These are phyloP conservation scores for Tribolium madens DNA, from an alignment of 1,140 invertebrate species.

Conservation along the genomic window DNA sequence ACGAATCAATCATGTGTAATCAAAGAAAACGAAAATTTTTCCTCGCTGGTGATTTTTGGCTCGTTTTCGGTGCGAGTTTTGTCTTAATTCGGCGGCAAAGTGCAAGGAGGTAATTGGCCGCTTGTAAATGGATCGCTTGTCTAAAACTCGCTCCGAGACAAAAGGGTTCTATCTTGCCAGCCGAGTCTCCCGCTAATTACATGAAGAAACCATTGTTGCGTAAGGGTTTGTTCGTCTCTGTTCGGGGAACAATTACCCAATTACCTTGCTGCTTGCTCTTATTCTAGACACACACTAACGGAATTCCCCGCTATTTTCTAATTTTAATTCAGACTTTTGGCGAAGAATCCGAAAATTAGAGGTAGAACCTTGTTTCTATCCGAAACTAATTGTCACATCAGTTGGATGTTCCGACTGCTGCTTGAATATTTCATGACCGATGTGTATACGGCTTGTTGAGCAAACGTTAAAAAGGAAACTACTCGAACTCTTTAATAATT, in stretches of 20 bases:
- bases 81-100: constrained; percentile 39
- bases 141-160: constrained; percentile 28
- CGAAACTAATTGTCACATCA: constrained; percentile 38
- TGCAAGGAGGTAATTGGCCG: constrained; percentile 44
- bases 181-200: constrained; percentile 57
- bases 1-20: background rate
- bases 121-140: constrained; percentile 47
- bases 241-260: constrained; percentile 58
- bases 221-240: constrained; percentile 54
- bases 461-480: constrained; percentile 28
- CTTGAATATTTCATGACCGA: constrained; percentile 13
- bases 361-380: constrained; percentile 37
- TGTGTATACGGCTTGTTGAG: constrained; percentile 30
- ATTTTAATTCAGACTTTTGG: constrained; percentile 43
- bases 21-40: background rate
- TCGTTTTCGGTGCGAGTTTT: background rate
- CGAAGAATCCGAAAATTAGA: background rate
- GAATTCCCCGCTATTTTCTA: constrained; percentile 41
- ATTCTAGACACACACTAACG: constrained; percentile 40
- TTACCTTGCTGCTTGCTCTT: constrained; percentile 53
- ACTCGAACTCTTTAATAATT: constrained; percentile 39
- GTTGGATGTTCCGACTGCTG: background rate
- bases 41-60: too few relatives aligned
- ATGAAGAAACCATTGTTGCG: constrained; percentile 58
- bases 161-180: constrained; percentile 52